These are phyloP conservation scores for Hypercompe scribonia DNA, from an alignment of 2,888 invertebrate genomes.

Conservation along the genomic window DNA sequence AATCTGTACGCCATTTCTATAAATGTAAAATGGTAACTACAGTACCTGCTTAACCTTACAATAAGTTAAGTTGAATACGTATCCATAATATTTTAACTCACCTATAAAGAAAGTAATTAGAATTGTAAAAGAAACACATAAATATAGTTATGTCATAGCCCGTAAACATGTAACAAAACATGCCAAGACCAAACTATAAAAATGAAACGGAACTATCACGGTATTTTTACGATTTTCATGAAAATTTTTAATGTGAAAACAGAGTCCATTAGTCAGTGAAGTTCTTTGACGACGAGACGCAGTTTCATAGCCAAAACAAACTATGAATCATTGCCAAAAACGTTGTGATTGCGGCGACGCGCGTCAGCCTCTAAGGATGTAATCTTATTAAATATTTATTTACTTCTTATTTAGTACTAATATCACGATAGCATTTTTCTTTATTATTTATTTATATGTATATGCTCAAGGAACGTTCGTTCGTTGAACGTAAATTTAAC, in stretches of 20 bases:
- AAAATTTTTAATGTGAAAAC: slow-evolving; percentile 66
- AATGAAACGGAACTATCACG: slow-evolving; percentile 52
- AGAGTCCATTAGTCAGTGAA: slow-evolving; percentile 75
- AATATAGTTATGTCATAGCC: not conserved
- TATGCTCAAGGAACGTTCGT: too few relatives aligned
- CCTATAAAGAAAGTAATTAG: not conserved
- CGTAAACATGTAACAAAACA: slow-evolving; percentile 14
- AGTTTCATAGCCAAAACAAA: slow-evolving; percentile 84
- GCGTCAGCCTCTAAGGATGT: slow-evolving; percentile 48
- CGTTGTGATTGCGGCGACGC: slow-evolving; percentile 53
- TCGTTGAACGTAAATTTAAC: too few relatives aligned
- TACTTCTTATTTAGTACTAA: slow-evolving; percentile 23
- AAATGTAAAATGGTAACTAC: not conserved
- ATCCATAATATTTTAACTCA: not conserved
- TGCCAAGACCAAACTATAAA: slow-evolving; percentile 45
- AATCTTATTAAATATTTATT: slow-evolving; percentile 36
- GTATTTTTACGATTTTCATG: slow-evolving; percentile 56
- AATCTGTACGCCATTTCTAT: too few relatives aligned
- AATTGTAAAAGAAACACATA: not conserved
- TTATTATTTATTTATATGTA: not conserved
- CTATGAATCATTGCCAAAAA: slow-evolving; percentile 84
- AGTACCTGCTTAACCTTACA: not conserved
- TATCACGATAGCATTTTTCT: not conserved
- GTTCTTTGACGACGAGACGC: slow-evolving; percentile 52
- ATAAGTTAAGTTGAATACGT: not conserved